Conservation (phyloP, 1,140 invertebrate species). For the Drosophila bocqueti region DNA sequence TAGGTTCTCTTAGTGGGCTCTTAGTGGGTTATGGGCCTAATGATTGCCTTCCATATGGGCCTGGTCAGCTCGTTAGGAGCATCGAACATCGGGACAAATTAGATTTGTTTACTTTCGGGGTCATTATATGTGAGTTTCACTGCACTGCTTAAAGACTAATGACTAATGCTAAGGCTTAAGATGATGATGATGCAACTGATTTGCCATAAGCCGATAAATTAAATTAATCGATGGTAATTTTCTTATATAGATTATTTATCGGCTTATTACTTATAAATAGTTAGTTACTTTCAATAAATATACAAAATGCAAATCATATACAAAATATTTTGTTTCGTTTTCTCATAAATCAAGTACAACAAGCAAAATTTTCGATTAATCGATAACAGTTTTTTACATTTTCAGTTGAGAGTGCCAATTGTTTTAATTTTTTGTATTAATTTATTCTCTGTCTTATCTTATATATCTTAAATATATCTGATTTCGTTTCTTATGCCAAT, state of each 20-base stretch:
- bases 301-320: constrained; percentile 41
- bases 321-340: constrained; percentile 16
- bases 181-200: constrained; percentile 25
- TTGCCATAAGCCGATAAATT: constrained; percentile 65
- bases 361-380: constrained; percentile 39
- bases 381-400: constrained; percentile 24
- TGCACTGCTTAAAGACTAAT: constrained; percentile 41
- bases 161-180: constrained; percentile 45
- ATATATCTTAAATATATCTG: constrained; percentile 7
- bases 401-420: constrained; percentile 36
- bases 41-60: constrained; percentile 53
- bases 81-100: constrained; percentile 33
- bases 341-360: constrained; percentile 32
- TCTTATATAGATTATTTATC: constrained; percentile 9
- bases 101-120: constrained; percentile 24
- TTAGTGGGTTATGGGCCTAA: constrained; percentile 58
- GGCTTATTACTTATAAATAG: constrained; percentile 16
- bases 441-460: neutral
- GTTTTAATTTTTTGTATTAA: neutral
- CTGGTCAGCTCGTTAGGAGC: constrained; percentile 44
- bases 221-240: constrained; percentile 3
- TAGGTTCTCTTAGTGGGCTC: constrained; percentile 8
- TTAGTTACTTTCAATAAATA: constrained; percentile 21
- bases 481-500: constrained; percentile 60
- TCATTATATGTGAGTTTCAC: constrained; percentile 63